Conservation (phyloP, 2,888 invertebrate genomes). For the Trachelus tabidus region DNA sequence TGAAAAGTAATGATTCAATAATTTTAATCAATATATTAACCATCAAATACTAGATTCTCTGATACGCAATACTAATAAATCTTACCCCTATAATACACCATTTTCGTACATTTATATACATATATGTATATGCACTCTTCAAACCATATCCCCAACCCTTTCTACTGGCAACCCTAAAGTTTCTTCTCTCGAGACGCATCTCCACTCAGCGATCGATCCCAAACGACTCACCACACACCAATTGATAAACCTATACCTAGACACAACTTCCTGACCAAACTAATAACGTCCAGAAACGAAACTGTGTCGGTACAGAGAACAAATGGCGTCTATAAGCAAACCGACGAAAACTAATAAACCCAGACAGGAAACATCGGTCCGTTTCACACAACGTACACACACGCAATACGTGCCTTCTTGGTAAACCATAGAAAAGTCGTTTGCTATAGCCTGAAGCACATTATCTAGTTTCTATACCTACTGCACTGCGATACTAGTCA, state of each 20-base stretch:
- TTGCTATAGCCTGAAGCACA: not conserved
- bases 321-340: not conserved
- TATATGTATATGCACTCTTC: not conserved
- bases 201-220: not conserved
- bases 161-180: not conserved
- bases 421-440: not conserved
- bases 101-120: not conserved
- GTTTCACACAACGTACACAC: not conserved
- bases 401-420: not conserved
- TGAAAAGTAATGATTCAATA: not conserved
- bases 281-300: not conserved
- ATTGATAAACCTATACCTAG: not conserved
- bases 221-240: not conserved
- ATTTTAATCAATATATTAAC: not conserved
- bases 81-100: not conserved
- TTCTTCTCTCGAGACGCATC: not conserved
- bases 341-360: not conserved
- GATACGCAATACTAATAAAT: not conserved
- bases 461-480: not conserved
- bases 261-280: not conserved
- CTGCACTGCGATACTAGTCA: not conserved
- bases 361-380: not conserved
- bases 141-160: not conserved
- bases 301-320: not conserved
- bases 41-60: not conserved